These are phyloP conservation scores for Cheilosia urbana DNA, from an alignment of 2,888 invertebrate genomes.

Conservation along the genomic window DNA sequence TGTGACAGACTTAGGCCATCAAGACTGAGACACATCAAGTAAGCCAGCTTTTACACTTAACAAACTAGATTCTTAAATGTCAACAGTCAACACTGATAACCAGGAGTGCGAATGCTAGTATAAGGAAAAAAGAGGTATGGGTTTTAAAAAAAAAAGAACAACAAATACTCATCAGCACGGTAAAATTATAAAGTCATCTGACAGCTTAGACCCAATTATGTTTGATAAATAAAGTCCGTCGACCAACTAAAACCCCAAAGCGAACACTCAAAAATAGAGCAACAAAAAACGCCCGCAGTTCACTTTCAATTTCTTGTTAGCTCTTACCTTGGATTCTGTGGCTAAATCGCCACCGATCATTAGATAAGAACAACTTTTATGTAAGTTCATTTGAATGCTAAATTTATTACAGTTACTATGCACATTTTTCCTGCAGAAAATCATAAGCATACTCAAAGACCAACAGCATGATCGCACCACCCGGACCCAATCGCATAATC, in stretches of 20 bases:
- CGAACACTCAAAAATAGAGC: slow-evolving; percentile 9
- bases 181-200: no score
- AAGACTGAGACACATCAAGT: no score
- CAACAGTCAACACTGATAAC: no score
- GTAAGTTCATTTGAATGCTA: slow-evolving; percentile 34
- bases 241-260: slow-evolving; percentile 23
- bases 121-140: no score
- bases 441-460: slow-evolving; percentile 95
- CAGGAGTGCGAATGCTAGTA: no score
- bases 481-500: slow-evolving; percentile 95
- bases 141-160: not conserved
- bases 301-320: slow-evolving; percentile 45
- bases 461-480: slow-evolving; percentile 97
- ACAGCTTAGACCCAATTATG: no score
- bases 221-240: slow-evolving; percentile 29
- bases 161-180: no score
- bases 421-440: slow-evolving; percentile 86
- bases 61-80: no score
- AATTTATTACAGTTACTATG: slow-evolving; percentile 73
- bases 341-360: slow-evolving; percentile 35
- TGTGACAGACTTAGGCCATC: no score
- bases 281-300: slow-evolving; percentile 44
- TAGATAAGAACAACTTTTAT: slow-evolving; percentile 20
- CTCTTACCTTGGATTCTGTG: slow-evolving; percentile 39
- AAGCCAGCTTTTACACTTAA: no score